These are phyloP conservation scores for Zaprionus lachaisei DNA, from an alignment of 1,140 invertebrate genomes.

Conservation along the genomic window DNA sequence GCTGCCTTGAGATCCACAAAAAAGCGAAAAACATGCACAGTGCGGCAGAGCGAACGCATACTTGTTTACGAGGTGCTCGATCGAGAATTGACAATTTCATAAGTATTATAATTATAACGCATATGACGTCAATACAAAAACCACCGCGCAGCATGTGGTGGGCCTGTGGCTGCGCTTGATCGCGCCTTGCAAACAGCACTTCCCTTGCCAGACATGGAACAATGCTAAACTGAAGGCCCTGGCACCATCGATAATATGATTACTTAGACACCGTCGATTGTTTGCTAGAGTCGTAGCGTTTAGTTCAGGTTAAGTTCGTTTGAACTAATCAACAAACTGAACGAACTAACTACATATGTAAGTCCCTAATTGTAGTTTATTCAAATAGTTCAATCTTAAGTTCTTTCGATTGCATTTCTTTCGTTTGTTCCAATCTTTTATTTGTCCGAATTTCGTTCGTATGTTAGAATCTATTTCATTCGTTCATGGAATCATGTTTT, in stretches of 20 bases:
- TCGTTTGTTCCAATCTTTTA: no score
- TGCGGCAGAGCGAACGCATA: constrained; percentile 34
- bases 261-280: neutral
- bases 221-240: neutral
- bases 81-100: constrained; percentile 13
- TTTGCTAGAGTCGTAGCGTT: no score
- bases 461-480: no score
- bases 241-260: neutral
- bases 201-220: neutral
- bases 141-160: neutral
- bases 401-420: no score
- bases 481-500: no score
- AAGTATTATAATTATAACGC: constrained; percentile 13
- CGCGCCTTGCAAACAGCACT: neutral
- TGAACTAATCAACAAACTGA: no score
- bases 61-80: constrained; percentile 27
- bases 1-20: constrained; percentile 36
- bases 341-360: no score
- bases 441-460: no score
- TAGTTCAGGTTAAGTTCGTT: no score
- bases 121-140: constrained; percentile 8
- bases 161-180: neutral
- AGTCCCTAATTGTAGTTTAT: no score
- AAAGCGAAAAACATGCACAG: constrained; percentile 32
- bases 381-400: no score